Conservation (phyloP, 2,797 vertebrate genomes). For the Hemitrygon akajei region DNA sequence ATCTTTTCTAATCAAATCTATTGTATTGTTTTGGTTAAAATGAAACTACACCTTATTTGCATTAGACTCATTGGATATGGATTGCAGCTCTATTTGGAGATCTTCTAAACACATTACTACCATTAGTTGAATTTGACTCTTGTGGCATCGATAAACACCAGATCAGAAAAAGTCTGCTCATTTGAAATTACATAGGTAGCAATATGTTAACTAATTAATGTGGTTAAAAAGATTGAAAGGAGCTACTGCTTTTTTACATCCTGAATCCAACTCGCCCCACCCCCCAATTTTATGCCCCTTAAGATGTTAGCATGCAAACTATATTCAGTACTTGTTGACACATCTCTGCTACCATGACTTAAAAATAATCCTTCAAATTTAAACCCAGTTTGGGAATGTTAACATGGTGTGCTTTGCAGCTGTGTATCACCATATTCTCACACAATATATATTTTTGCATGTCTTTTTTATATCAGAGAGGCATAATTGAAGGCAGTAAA, state of each 20-base stretch:
- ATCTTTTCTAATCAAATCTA: background rate
- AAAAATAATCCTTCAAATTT: background rate
- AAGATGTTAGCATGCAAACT: background rate
- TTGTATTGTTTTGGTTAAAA: background rate
- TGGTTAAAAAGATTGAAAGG: background rate
- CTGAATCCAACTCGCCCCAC: background rate
- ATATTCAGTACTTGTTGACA: background rate
- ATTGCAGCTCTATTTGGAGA: background rate
- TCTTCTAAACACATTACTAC: background rate
- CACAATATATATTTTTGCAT: background rate
- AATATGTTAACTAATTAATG: too few relatives aligned
- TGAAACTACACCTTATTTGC: background rate
- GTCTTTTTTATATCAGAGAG: background rate
- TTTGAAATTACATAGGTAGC: too few relatives aligned
- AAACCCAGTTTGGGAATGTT: background rate
- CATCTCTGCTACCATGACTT: background rate
- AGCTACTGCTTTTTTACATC: background rate
- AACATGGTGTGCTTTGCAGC: background rate
- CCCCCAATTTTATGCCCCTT: background rate
- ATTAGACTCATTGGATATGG: background rate
- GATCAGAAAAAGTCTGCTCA: too few relatives aligned
- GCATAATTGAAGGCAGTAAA: background rate
- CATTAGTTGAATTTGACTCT: background rate
- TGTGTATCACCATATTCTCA: background rate
- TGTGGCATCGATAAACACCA: background rate